Conservation (phyloP, 2,797 vertebrate genomes). For the Silurus lanzhouensis region DNA sequence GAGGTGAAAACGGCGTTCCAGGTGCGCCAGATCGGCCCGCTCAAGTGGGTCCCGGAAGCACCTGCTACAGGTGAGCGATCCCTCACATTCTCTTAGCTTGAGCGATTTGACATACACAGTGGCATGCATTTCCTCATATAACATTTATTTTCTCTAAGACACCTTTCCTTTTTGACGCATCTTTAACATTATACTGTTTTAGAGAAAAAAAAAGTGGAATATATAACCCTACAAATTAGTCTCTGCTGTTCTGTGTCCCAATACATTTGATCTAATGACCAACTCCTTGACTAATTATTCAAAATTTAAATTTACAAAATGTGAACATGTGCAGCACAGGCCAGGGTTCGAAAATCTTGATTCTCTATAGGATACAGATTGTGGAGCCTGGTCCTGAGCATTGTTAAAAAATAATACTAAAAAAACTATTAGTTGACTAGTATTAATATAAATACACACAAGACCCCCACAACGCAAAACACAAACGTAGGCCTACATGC, state of each 20-base stretch:
- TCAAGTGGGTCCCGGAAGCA: slow-evolving; percentile 85
- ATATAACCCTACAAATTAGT: background rate
- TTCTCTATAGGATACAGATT: background rate
- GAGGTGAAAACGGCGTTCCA: slow-evolving; percentile 90
- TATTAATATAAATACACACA: background rate
- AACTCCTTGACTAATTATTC: background rate
- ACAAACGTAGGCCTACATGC: background rate
- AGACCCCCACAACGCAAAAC: background rate
- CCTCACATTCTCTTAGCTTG: background rate
- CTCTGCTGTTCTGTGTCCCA: background rate
- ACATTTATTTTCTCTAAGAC: background rate
- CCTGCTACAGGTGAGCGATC: slow-evolving; percentile 83
- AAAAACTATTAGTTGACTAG: background rate
- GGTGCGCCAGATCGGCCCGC: slow-evolving; percentile 84
- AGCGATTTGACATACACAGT: background rate
- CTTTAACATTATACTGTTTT: background rate
- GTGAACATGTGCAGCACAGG: background rate
- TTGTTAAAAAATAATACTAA: too few species aligned
- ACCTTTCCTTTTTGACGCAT: background rate
- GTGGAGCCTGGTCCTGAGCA: too few species aligned
- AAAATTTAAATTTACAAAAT: background rate
- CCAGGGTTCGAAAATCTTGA: background rate
- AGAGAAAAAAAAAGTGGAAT: background rate
- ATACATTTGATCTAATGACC: background rate
- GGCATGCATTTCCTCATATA: background rate